These are phyloP conservation scores for Protophormia terraenovae DNA, from an alignment of 2,888 invertebrate species.

Conservation along the genomic window DNA sequence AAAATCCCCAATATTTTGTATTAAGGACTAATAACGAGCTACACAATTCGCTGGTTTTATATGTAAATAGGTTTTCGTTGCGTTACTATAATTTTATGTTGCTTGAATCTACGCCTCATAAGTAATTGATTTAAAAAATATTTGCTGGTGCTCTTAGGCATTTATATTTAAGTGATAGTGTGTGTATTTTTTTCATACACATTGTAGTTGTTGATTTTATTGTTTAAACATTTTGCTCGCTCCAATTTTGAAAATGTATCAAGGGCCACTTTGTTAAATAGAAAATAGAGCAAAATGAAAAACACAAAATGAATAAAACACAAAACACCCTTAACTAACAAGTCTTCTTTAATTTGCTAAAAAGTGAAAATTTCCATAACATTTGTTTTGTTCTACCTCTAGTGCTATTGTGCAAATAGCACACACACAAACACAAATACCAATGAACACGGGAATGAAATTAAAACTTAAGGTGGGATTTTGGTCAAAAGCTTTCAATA, in stretches of 20 bases:
- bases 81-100: too few species aligned
- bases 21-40: constrained; percentile 35
- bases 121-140: too few species aligned
- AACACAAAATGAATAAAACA: background rate
- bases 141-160: background rate
- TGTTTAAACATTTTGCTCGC: background rate
- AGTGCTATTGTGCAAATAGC: background rate
- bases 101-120: too few species aligned
- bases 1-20: background rate
- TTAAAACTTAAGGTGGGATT: constrained; percentile 20
- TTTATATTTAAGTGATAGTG: too few species aligned
- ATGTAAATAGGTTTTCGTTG: background rate
- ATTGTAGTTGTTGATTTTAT: background rate
- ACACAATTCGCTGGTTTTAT: background rate
- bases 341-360: background rate
- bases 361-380: background rate
- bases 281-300: background rate
- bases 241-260: constrained; percentile 1
- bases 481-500: constrained; percentile 11
- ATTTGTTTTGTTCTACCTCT: background rate
- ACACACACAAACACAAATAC: background rate
- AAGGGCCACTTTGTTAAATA: background rate
- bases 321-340: background rate
- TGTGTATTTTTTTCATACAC: background rate
- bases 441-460: constrained; percentile 13